phyloP scores from a whole-genome alignment of 2,888 invertebrate species.

The Cryptocephalus primarius region DNA sequence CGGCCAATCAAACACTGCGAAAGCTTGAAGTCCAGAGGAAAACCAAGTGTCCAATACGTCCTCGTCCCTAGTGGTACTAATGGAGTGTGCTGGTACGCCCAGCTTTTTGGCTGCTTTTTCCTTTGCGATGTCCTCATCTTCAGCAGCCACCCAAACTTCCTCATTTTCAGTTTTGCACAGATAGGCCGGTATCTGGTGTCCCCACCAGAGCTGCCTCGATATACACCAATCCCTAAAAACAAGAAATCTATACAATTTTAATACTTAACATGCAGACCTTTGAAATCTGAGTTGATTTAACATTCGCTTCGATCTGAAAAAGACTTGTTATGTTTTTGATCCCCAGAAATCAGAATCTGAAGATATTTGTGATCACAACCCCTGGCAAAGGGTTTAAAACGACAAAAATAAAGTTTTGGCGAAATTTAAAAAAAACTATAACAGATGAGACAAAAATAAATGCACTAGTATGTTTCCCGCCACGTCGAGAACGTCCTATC shows the following conservation, averaged over 20 bases:
- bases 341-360: too few species aligned
- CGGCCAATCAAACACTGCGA: constrained; percentile 97
- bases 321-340: too few species aligned
- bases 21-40: constrained; percentile 92
- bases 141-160: constrained; percentile 34
- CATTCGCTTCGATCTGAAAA: too few species aligned
- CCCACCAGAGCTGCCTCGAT: constrained; percentile 98
- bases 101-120: constrained; percentile 64
- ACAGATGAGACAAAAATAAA: too few species aligned
- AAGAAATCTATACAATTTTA: not conserved
- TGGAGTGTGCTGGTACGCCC: constrained; percentile 39
- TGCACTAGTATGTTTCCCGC: too few species aligned
- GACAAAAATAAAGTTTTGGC: too few species aligned
- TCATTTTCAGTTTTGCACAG: constrained; percentile 18
- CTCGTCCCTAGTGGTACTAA: constrained; percentile 65
- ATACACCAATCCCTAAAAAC: constrained; percentile 89
- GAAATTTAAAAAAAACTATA: too few species aligned
- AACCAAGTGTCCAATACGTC: constrained; percentile 99
- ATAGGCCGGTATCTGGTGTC: constrained; percentile 95
- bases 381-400: too few species aligned
- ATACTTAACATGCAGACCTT: too few species aligned
- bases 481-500: too few species aligned
- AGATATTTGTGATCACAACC: too few species aligned
- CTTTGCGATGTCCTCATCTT: constrained; percentile 57
- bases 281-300: too few species aligned